Evolutionary conservation across 2,113 vertebrate genomes (phyloP).

Genomic region (Aplodontia rufa): DNA sequence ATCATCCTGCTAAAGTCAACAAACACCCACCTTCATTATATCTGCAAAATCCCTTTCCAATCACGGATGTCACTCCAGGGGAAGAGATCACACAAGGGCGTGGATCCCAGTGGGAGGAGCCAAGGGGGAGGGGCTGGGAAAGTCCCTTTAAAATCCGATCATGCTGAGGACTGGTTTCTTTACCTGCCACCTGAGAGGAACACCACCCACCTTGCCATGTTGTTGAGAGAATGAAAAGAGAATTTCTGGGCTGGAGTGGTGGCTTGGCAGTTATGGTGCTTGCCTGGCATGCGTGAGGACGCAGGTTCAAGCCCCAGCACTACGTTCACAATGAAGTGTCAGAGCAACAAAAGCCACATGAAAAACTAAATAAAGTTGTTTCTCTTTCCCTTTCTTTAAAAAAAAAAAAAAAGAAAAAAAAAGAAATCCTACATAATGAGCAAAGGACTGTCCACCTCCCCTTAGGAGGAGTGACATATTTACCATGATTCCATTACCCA

Average conservation of each 20-base stretch:
- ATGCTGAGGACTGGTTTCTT: background rate
- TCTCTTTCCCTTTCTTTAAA: too few species aligned
- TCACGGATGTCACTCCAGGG: background rate
- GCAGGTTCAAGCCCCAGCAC: too few species aligned
- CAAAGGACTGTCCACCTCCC: background rate
- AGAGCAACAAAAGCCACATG: too few species aligned
- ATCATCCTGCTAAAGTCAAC: background rate
- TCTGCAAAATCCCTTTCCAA: background rate
- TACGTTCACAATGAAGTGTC: too few species aligned
- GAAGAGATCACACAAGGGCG: background rate
- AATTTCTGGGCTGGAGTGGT: too few species aligned
- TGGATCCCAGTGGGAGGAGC: too few species aligned
- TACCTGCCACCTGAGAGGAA: background rate
- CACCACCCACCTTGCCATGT: background rate
- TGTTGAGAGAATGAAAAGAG: background rate
- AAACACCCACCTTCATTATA: background rate
- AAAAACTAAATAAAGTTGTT: too few species aligned
- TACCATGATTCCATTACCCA: background rate
- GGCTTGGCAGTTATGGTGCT: too few species aligned
- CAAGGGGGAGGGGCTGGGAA: too few species aligned
- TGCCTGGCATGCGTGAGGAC: too few species aligned
- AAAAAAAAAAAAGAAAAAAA: too few species aligned
- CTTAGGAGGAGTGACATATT: background rate
- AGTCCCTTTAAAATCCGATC: background rate
- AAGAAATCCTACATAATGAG: background rate